These are phyloP conservation scores for Lasioglossum malachurum DNA, from an alignment of 2,888 invertebrate species.

Conservation along the genomic window DNA sequence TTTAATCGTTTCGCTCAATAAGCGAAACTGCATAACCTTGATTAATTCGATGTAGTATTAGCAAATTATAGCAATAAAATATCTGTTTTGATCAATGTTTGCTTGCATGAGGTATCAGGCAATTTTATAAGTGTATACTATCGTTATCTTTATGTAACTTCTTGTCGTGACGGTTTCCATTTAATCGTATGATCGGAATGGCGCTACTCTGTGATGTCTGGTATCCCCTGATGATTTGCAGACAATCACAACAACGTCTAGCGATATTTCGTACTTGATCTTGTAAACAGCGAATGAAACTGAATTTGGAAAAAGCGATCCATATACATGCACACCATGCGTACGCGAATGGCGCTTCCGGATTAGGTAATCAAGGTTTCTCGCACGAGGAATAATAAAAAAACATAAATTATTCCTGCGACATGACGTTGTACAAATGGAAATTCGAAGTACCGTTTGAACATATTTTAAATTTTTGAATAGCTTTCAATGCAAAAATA, in stretches of 20 bases:
- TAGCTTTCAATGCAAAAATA: not conserved
- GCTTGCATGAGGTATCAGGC: not conserved
- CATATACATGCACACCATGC: not conserved
- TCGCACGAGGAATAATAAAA: not conserved
- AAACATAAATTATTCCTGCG: not conserved
- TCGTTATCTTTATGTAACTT: conserved; percentile 25
- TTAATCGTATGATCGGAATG: not conserved
- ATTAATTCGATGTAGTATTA: not conserved
- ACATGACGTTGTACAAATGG: not conserved
- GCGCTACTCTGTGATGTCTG: not conserved
- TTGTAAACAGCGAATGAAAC: not conserved
- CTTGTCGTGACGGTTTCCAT: not conserved
- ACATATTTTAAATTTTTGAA: not conserved
- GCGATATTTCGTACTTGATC: not conserved
- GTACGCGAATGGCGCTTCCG: not conserved
- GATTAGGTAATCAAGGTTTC: not conserved
- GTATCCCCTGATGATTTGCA: not conserved
- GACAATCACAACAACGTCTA: not conserved
- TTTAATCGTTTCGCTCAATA: not conserved
- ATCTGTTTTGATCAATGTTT: not conserved
- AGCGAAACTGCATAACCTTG: not conserved
- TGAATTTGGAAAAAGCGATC: not conserved
- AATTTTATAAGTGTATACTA: not conserved
- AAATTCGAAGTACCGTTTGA: not conserved
- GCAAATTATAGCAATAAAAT: not conserved